A percentile compares a stretch with the other conserved stretches of the same genome.
These are phyloP conservation scores for Astur gentilis DNA, from an alignment of 2,113 vertebrate species.

Conservation along the genomic window DNA sequence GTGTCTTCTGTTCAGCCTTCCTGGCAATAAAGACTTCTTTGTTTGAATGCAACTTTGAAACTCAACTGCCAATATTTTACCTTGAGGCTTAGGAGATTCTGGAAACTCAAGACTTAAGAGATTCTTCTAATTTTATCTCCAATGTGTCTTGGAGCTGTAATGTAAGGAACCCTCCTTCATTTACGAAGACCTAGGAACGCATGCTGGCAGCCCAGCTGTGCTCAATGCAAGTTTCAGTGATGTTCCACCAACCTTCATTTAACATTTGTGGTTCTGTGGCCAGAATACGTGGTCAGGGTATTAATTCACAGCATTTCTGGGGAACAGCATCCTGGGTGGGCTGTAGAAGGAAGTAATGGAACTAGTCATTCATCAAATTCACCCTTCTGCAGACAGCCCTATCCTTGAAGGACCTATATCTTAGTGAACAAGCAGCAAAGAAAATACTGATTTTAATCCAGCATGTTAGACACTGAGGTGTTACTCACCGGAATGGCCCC, in stretches of 20 bases:
- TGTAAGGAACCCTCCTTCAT: not conserved
- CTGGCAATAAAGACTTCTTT: not conserved
- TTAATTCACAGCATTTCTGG: slow-evolving; percentile 11
- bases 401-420: not conserved
- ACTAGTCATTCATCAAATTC: not conserved
- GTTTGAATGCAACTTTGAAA: not conserved
- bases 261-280: not conserved
- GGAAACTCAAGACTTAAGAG: not conserved
- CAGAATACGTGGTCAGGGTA: not conserved
- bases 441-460: not conserved
- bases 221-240: not conserved
- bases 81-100: not conserved
- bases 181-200: not conserved
- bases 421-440: not conserved
- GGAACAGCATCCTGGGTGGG: not conserved
- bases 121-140: not conserved
- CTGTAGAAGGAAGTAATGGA: not conserved
- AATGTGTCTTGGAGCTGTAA: not conserved
- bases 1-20: not conserved
- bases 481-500: not conserved
- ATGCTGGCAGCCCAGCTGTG: not conserved
- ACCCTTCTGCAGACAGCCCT: not conserved
- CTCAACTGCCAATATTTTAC: not conserved
- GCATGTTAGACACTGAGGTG: not conserved
- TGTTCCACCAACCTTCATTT: not conserved